Percentiles rank a stretch among this genome's conserved stretches.
Evolutionary conservation across 2,113 vertebrate genomes (phyloP).

Genomic region (Thomomys bottae): DNA sequence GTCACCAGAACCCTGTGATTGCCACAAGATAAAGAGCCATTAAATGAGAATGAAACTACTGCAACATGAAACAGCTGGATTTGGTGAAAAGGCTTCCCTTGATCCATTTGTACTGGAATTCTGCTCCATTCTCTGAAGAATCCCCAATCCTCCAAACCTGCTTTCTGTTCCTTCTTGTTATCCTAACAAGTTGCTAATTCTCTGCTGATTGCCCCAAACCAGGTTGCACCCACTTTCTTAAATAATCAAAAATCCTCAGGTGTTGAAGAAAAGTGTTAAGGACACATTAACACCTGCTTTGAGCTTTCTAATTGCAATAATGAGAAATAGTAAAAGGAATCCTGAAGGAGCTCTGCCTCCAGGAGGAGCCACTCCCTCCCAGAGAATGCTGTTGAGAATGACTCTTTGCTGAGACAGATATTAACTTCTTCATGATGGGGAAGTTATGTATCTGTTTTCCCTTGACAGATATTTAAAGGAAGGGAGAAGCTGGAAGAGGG

Average conservation of each 20-base stretch:
- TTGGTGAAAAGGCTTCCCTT: neutral
- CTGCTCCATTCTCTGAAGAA: neutral
- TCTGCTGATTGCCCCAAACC: constrained; percentile 23
- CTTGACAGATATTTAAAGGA: neutral
- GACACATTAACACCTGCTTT: constrained; percentile 63
- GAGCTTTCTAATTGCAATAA: constrained; percentile 54
- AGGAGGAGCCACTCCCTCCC: neutral
- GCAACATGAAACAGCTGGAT: neutral
- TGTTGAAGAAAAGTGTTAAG: constrained; percentile 57
- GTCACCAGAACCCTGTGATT: neutral
- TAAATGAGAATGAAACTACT: neutral
- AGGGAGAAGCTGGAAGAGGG: neutral
- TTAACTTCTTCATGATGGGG: neutral
- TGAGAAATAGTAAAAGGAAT: constrained; percentile 32
- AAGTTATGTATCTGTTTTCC: neutral
- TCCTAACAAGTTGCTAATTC: neutral
- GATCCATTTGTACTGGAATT: neutral
- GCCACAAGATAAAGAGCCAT: neutral
- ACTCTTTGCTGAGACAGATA: neutral
- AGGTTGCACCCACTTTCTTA: constrained; percentile 30
- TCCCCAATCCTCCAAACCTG: neutral
- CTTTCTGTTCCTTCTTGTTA: neutral
- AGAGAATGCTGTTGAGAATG: neutral
- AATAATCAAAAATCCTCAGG: constrained; percentile 56
- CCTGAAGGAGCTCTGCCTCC: neutral